These are phyloP conservation scores for Gila orcuttii DNA, from an alignment of 2,113 vertebrate species.

Conservation along the genomic window DNA sequence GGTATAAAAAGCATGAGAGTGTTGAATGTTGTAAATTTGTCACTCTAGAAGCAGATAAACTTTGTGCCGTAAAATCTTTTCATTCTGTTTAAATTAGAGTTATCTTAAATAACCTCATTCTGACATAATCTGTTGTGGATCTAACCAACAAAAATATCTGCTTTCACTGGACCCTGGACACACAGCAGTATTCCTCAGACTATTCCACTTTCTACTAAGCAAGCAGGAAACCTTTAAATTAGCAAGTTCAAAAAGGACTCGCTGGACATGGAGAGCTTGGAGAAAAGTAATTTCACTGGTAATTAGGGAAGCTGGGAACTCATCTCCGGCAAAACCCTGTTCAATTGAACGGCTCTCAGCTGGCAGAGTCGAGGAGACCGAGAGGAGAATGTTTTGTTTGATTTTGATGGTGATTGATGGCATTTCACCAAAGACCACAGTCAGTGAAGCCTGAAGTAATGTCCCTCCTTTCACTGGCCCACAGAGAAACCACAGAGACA, in stretches of 20 bases:
- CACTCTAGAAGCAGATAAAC: not conserved
- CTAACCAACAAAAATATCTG: not conserved
- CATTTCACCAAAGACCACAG: slow-evolving; percentile 38
- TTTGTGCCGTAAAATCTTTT: not conserved
- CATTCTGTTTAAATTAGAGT: not conserved
- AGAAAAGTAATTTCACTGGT: slow-evolving; percentile 41
- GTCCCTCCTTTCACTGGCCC: slow-evolving; percentile 25
- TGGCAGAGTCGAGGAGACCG: not conserved
- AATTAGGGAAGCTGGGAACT: slow-evolving; percentile 37
- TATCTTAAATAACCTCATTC: not conserved
- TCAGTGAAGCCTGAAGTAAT: slow-evolving; percentile 38
- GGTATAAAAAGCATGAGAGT: not conserved
- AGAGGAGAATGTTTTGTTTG: slow-evolving; percentile 21
- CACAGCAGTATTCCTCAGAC: not conserved
- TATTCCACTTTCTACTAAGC: not conserved
- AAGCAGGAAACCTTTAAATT: slow-evolving; percentile 36
- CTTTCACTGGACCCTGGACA: not conserved
- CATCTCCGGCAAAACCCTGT: slow-evolving; percentile 28
- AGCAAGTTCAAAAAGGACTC: not conserved
- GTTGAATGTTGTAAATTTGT: not conserved
- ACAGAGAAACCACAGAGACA: slow-evolving; percentile 19
- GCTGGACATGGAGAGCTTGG: not conserved
- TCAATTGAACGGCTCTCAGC: not conserved
- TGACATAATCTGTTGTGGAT: not conserved
- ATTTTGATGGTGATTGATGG: slow-evolving; percentile 36